Conservation (phyloP, 2,888 invertebrate species). For the Eurytoma adleriae region DNA sequence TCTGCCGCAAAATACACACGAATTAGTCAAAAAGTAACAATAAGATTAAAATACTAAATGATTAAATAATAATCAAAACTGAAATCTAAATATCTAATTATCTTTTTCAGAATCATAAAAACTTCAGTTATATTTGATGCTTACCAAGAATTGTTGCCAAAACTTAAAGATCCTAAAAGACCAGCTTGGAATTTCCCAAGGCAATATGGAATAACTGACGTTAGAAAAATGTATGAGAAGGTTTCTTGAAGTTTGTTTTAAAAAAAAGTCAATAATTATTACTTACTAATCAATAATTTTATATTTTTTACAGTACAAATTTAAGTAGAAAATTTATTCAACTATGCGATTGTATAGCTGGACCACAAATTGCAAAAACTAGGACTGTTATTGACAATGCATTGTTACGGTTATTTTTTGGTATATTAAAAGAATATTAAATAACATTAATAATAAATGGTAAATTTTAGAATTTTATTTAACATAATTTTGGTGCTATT, state of each 20-base stretch:
- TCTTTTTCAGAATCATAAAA: slow-evolving; percentile 77
- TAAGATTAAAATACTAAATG: slow-evolving; percentile 11
- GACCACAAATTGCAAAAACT: slow-evolving; percentile 78
- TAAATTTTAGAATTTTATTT: slow-evolving; percentile 19
- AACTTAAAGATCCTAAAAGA: slow-evolving; percentile 82
- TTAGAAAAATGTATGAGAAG: slow-evolving; percentile 81
- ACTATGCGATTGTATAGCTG: slow-evolving; percentile 82
- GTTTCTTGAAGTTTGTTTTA: no score
- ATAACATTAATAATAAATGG: slow-evolving; percentile 18
- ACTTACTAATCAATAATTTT: slow-evolving; percentile 32
- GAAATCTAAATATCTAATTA: neutral
- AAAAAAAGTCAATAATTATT: slow-evolving; percentile 14
- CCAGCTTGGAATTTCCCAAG: slow-evolving; percentile 86
- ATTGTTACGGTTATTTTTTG: slow-evolving; percentile 78
- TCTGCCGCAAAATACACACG: slow-evolving; percentile 75
- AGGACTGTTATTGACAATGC: slow-evolving; percentile 81
- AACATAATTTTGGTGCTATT: slow-evolving; percentile 46
- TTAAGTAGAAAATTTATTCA: slow-evolving; percentile 82
- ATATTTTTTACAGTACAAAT: slow-evolving; percentile 78
- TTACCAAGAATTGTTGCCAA: slow-evolving; percentile 87
- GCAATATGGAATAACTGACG: slow-evolving; percentile 85
- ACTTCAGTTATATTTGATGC: slow-evolving; percentile 86
- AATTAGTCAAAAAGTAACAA: slow-evolving; percentile 80
- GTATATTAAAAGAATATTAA: slow-evolving; percentile 59
- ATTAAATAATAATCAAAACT: slow-evolving; percentile 43